A percentile compares a stretch with the other conserved stretches of the same genome.
Conservation (phyloP, 2,797 vertebrate genomes). For the Tangara arthus region DNA sequence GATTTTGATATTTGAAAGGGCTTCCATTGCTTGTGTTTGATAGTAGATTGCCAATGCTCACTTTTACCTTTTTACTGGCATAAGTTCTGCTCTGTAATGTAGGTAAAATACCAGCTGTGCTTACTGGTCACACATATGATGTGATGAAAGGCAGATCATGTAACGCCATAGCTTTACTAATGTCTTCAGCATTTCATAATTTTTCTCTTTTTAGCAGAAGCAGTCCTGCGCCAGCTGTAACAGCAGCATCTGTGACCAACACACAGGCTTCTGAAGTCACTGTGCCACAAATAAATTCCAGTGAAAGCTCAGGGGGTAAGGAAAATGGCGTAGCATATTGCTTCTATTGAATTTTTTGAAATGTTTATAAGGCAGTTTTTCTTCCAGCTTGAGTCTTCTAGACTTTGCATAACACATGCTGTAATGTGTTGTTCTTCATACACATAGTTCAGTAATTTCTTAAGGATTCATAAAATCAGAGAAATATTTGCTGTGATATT, state of each 20-base stretch:
- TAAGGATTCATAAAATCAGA: not conserved
- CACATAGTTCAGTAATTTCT: not conserved
- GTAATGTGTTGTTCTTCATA: not conserved
- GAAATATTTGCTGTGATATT: not conserved
- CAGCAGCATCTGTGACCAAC: conserved; percentile 79
- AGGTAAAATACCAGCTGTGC: not conserved
- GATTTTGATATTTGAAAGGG: not conserved
- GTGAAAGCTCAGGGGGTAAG: conserved; percentile 83
- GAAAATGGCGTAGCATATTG: not conserved
- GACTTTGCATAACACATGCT: not conserved
- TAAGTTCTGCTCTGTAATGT: not conserved
- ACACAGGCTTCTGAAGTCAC: conserved; percentile 76
- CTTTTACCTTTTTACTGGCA: not conserved
- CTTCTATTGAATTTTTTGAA: not conserved
- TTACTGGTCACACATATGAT: not conserved
- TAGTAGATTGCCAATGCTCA: not conserved
- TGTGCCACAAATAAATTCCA: conserved; percentile 79
- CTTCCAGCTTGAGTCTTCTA: not conserved
- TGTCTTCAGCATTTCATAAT: not conserved
- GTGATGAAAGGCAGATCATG: not conserved
- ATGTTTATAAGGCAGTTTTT: not conserved
- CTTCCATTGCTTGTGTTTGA: not conserved
- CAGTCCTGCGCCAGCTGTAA: conserved; percentile 82
- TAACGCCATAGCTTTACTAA: not conserved
- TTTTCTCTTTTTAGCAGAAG: conserved; percentile 70